phyloP scores from a whole-genome alignment of 2,797 vertebrate genomes.

The Hydrolagus colliei region DNA sequence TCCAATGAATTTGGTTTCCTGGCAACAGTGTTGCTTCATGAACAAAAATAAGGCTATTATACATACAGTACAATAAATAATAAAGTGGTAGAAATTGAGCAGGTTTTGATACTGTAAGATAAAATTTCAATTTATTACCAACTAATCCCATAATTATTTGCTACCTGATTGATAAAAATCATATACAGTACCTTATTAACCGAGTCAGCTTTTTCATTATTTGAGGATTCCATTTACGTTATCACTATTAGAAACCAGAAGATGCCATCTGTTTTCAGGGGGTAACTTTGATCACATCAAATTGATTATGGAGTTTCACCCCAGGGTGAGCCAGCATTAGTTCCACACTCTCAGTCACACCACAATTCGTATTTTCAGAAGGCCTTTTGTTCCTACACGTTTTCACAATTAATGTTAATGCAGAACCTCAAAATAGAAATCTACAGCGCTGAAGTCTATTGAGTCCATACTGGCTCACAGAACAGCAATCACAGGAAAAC shows the following conservation, averaged over 20 bases:
- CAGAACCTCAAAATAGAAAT: neutral
- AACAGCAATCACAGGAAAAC: no score
- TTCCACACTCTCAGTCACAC: neutral
- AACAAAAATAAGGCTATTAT: neutral
- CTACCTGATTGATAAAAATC: neutral
- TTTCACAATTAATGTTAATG: neutral
- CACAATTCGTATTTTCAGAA: neutral
- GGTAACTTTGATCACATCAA: no score
- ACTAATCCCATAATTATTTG: neutral
- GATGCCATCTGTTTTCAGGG: no score
- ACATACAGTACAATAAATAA: no score
- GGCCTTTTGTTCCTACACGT: neutral
- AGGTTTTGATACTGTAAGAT: neutral
- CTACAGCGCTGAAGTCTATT: no score
- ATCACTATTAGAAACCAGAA: neutral
- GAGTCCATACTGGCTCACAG: no score
- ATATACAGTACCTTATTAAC: neutral
- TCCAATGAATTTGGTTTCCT: constrained; percentile 15
- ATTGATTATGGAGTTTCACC: no score
- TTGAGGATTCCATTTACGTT: neutral
- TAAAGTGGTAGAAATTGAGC: no score
- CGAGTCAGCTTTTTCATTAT: neutral
- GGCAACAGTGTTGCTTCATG: neutral
- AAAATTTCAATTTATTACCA: neutral
- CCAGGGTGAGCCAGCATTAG: neutral